These are phyloP conservation scores for Cherax destructor DNA, from an alignment of 1,140 invertebrate species.

Conservation along the genomic window DNA sequence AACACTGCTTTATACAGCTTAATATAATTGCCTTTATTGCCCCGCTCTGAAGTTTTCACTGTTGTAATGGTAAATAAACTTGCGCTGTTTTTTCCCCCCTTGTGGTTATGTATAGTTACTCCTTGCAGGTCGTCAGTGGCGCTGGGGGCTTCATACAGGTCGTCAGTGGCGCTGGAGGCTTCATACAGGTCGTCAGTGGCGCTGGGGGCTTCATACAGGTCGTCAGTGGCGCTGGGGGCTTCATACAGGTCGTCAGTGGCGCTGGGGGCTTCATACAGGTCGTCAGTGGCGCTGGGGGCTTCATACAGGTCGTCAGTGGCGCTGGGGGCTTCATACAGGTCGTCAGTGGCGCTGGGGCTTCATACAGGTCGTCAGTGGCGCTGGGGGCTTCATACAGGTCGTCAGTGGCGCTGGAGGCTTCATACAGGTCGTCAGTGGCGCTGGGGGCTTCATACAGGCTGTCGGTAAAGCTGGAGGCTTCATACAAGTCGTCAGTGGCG, in stretches of 20 bases:
- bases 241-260: background rate
- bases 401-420: too few relatives aligned
- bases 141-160: too few relatives aligned
- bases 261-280: too few relatives aligned
- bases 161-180: background rate
- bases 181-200: background rate
- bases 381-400: too few relatives aligned
- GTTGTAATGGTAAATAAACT: slow-evolving; percentile 41
- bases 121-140: background rate
- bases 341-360: too few relatives aligned
- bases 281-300: too few relatives aligned
- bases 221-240: background rate
- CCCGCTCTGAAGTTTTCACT: slow-evolving; percentile 32
- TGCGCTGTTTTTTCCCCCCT: slow-evolving; percentile 14
- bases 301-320: background rate
- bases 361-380: too few relatives aligned
- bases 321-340: too few relatives aligned
- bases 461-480: too few relatives aligned
- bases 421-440: too few relatives aligned
- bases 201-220: background rate
- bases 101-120: background rate
- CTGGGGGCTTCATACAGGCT: too few relatives aligned
- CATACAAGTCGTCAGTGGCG: too few relatives aligned
- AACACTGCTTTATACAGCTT: slow-evolving; percentile 50
- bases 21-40: slow-evolving; percentile 56